phyloP scores from a whole-genome alignment of 2,888 invertebrate genomes.

The Camptogramma bilineatum region DNA sequence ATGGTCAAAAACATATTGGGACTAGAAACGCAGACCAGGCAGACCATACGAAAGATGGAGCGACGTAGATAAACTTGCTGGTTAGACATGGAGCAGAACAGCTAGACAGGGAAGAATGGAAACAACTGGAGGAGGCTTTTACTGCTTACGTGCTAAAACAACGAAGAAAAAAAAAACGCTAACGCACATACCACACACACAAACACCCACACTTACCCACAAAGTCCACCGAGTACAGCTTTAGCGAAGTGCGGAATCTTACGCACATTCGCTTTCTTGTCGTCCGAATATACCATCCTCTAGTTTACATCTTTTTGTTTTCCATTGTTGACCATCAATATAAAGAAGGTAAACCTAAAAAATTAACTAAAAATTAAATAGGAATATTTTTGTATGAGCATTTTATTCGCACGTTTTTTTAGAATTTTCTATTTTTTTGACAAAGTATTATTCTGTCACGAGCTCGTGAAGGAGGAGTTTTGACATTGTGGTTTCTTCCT shows the following conservation, averaged over 20 bases:
- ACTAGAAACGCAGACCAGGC: no score
- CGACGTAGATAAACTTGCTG: no score
- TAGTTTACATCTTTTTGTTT: slow-evolving; percentile 9
- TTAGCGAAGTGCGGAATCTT: slow-evolving; percentile 9
- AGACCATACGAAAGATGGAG: no score
- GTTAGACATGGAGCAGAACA: no score
- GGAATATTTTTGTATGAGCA: slow-evolving; percentile 4
- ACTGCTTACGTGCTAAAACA: no score
- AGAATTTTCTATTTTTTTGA: background rate
- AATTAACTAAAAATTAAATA: background rate
- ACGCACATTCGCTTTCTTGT: background rate
- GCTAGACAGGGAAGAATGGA: no score
- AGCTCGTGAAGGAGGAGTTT: no score
- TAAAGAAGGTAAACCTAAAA: background rate
- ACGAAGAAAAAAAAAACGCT: no score
- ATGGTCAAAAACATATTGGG: no score
- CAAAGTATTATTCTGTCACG: background rate
- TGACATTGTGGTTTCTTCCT: no score
- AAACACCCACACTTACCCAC: slow-evolving; percentile 13
- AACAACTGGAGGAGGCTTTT: no score
- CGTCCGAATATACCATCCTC: slow-evolving; percentile 12
- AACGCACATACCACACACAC: no score
- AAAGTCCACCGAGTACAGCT: slow-evolving; percentile 19
- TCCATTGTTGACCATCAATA: background rate
- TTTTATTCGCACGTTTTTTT: slow-evolving; percentile 9